phyloP scores from a whole-genome alignment of 1,140 invertebrate genomes.

The Drosophila lowei region DNA sequence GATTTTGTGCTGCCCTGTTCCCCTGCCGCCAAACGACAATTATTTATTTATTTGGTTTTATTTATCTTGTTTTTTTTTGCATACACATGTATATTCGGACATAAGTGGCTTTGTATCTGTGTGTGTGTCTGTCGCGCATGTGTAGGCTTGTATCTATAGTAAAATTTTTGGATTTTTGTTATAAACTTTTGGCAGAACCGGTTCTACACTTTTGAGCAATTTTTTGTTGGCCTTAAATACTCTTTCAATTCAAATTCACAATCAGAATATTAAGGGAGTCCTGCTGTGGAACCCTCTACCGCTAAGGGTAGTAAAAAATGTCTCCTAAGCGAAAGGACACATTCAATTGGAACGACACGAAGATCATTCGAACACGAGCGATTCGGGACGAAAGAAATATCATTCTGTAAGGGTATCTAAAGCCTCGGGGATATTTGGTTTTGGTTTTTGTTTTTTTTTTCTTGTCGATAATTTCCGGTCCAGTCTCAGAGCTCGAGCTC shows the following conservation, averaged over 20 bases:
- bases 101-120: not conserved
- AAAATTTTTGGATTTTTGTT: constrained; percentile 20
- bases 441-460: constrained; percentile 2
- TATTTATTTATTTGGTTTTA: constrained; percentile 51
- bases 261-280: too few relatives aligned
- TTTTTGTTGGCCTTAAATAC: constrained; percentile 9
- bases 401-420: too few relatives aligned
- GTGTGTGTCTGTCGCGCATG: not conserved
- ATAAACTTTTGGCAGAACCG: constrained; percentile 31
- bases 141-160: constrained; percentile 4
- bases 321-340: too few relatives aligned
- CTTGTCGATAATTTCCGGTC: constrained; percentile 36
- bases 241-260: not conserved
- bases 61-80: constrained; percentile 10
- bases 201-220: constrained; percentile 3
- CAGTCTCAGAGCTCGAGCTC: not conserved
- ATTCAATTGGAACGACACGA: too few relatives aligned
- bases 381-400: too few relatives aligned
- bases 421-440: too few relatives aligned
- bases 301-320: too few relatives aligned
- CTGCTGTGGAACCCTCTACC: too few relatives aligned
- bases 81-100: constrained; percentile 29
- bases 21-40: constrained; percentile 40
- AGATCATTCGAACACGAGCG: too few relatives aligned
- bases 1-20: constrained; percentile 1